Base-by-base conservation (phyloP, 2,888 invertebrate species). In the Trilocha varians region DNA sequence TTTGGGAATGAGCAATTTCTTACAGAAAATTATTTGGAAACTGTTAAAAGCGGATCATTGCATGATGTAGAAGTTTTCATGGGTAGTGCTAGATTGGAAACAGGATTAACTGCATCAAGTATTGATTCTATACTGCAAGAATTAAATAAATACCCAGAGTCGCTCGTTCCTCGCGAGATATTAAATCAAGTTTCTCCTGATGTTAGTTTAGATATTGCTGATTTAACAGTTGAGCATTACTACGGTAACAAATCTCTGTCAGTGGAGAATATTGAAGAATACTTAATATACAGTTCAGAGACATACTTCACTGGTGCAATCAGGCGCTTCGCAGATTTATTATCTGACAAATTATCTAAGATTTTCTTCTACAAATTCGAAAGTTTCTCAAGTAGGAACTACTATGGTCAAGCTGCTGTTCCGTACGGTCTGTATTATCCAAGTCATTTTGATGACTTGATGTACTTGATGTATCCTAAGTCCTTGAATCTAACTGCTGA, bases 81-180 rank as follows among this genome's bases (percentile, higher is more conserved):
- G 17, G 93, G 93, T 5, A 62, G 90, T 6, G 92, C 90, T 14
- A 85, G 87, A 2, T 87, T 90, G 42, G 93, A 93, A 71, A 91
- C 91, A 6, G 13, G 44, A 2, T 38, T 25, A 3, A 5, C 45
- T 0, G 13, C 39, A 4, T 37, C 55, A 5, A 38, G 45, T 5
- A 18, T 18, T 8, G 39, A 38, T 16, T n/a, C 38, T 35, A 40
- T 49, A n/a, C 17, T 53, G 13, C 38, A 49, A 8, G 15, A 35
- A 5, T 60, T 58, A 34, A 51, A 50, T 16, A 46, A 42, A 32
- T 57, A 52, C 18, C 36, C 45, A 13, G 66, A 65, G 45, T 9
- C 57, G 38, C 40, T 65, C 2, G 54, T 54, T n/a, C 65, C 65
- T 0, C 54, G 50, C 16, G 51, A 59, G 38, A 50, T 70, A 11